Percentiles rank a stretch among this genome's conserved stretches.
Evolutionary conservation across 2,888 invertebrate genomes (phyloP).

Genomic region (Icerya purchasi): DNA sequence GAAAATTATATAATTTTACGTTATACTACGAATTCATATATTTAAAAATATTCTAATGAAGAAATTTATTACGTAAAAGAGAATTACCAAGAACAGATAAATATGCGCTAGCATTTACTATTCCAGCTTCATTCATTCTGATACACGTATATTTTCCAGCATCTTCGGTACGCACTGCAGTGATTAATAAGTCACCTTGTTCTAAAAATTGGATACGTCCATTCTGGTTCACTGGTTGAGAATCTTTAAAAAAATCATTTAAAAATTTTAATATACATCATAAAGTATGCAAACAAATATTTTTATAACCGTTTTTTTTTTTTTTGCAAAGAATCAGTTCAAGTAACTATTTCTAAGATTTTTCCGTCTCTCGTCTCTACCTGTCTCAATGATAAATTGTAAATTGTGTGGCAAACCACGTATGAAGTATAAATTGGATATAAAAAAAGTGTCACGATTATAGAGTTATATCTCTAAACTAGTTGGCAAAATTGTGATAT

Average conservation of each 20-base stretch:
- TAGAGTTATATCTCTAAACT: too few species aligned
- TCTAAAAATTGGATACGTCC: slow-evolving; percentile 68
- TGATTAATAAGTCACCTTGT: slow-evolving; percentile 68
- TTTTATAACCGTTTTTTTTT: too few species aligned
- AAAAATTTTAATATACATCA: slow-evolving; percentile 5
- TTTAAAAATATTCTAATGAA: too few species aligned
- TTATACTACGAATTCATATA: too few species aligned
- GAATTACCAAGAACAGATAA: slow-evolving; percentile 65
- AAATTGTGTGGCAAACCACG: too few species aligned
- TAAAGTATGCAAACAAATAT: slow-evolving; percentile 7
- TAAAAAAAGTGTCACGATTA: too few species aligned
- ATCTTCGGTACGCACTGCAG: slow-evolving; percentile 60
- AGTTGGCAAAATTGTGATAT: too few species aligned
- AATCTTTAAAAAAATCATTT: slow-evolving; percentile 28
- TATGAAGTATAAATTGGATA: too few species aligned
- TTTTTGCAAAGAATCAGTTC: neutral
- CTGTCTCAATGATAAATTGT: too few species aligned
- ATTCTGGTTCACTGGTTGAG: slow-evolving; percentile 37
- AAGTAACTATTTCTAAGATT: neutral
- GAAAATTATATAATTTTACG: too few species aligned
- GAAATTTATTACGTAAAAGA: too few species aligned
- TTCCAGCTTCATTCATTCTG: slow-evolving; percentile 73
- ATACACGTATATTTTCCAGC: slow-evolving; percentile 76
- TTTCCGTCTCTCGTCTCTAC: too few species aligned
- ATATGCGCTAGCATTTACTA: slow-evolving; percentile 57